Evolutionary conservation across 2,888 invertebrate genomes (phyloP).

Genomic region (Harpalus rufipes): DNA sequence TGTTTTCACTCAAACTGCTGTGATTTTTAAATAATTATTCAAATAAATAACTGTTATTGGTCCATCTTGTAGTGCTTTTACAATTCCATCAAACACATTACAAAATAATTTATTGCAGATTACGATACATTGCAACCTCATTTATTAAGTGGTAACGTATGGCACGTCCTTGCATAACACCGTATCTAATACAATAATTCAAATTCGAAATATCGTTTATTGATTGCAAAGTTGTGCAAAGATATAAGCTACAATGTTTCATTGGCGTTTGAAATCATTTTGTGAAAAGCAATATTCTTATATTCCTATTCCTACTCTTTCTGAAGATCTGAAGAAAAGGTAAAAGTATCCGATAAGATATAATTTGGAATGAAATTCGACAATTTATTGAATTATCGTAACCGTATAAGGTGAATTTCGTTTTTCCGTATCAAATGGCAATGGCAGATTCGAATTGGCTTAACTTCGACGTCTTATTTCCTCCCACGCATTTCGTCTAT

Average conservation of each 20-base stretch:
- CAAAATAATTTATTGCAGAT: too few species aligned
- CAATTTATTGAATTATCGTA: constrained; percentile 45
- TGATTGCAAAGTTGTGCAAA: too few species aligned
- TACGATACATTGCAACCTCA: too few species aligned
- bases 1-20: too few species aligned
- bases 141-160: too few species aligned
- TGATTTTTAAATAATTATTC: too few species aligned
- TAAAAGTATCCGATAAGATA: constrained; percentile 16
- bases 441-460: constrained; percentile 29
- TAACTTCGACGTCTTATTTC: constrained; percentile 33
- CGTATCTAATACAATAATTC: too few species aligned
- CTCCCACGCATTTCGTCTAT: constrained; percentile 20
- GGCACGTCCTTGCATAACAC: too few species aligned
- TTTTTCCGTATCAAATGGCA: constrained; percentile 38
- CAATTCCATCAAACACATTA: too few species aligned
- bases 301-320: constrained; percentile 5
- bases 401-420: constrained; percentile 30
- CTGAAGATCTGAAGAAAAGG: not conserved
- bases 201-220: too few species aligned
- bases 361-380: constrained; percentile 31
- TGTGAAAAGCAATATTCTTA: not conserved
- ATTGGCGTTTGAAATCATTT: not conserved
- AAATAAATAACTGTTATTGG: too few species aligned
- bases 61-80: too few species aligned
- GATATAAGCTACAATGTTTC: not conserved